phyloP scores from a whole-genome alignment of 2,113 vertebrate genomes.

The Muscicapa adusta region DNA sequence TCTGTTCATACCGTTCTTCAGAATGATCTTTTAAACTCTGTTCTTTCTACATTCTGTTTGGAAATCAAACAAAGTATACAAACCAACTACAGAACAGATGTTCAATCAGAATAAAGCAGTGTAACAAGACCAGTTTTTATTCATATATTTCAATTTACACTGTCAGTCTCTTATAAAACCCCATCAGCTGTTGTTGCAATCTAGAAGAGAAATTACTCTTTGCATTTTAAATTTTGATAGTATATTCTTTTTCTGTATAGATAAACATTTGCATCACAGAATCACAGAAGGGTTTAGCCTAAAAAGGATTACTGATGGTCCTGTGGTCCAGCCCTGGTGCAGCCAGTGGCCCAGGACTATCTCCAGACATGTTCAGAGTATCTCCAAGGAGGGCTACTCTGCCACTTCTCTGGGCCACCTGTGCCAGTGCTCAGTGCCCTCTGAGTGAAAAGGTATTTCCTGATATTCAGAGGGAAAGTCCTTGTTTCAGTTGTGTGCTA shows the following conservation, averaged over 20 bases:
- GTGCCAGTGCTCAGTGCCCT: neutral
- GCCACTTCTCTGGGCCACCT: neutral
- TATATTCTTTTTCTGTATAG: neutral
- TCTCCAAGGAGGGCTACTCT: neutral
- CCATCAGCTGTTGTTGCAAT: neutral
- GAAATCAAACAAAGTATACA: neutral
- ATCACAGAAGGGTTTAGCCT: neutral
- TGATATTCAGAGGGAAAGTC: neutral
- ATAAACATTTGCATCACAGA: neutral
- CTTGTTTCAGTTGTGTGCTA: neutral
- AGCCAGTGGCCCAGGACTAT: neutral
- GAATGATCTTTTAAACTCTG: neutral
- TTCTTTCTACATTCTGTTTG: neutral
- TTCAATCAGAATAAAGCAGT: neutral
- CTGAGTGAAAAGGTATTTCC: neutral
- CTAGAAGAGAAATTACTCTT: neutral
- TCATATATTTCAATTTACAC: neutral
- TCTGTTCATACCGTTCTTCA: neutral
- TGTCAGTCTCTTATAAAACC: neutral
- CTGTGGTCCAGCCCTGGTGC: neutral
- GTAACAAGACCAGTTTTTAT: neutral
- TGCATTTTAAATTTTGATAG: neutral
- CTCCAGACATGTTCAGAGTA: neutral
- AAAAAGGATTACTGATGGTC: neutral
- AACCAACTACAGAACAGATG: neutral